Percentiles rank a stretch among this genome's conserved stretches.
Conservation (phyloP, 2,888 invertebrate genomes). For the Mechanitis mazaeus region DNA sequence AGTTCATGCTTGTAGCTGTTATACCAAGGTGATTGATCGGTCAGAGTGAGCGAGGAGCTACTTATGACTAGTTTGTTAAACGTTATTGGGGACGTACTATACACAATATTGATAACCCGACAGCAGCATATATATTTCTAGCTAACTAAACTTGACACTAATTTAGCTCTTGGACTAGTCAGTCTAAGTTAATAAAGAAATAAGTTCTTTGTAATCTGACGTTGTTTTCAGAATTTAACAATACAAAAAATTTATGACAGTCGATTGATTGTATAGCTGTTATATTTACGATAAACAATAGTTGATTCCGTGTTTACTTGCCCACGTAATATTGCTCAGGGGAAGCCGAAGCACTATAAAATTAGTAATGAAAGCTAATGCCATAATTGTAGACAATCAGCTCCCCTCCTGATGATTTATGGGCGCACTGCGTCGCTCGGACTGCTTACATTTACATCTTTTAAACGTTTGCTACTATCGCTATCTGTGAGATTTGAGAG, state of each 20-base stretch:
- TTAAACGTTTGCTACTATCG: conserved; percentile 40
- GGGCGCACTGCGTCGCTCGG: conserved; percentile 29
- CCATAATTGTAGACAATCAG: conserved; percentile 73
- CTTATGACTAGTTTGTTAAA: conserved; percentile 15
- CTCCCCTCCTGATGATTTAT: conserved; percentile 69
- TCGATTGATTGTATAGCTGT: too few relatives aligned
- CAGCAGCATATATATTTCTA: too few relatives aligned
- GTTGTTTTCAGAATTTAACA: too few relatives aligned
- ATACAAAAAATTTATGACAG: too few relatives aligned
- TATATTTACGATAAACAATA: neutral
- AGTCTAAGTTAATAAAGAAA: too few relatives aligned
- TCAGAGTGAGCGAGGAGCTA: conserved; percentile 34
- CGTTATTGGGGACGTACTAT: neutral
- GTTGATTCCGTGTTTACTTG: conserved; percentile 33
- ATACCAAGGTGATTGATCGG: conserved; percentile 71
- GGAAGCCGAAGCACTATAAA: conserved; percentile 50
- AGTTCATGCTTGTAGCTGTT: conserved; percentile 72
- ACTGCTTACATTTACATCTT: conserved; percentile 58
- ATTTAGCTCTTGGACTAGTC: too few relatives aligned
- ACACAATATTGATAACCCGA: too few relatives aligned
- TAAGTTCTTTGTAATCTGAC: too few relatives aligned
- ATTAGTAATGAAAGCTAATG: conserved; percentile 72
- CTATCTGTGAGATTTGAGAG: conserved; percentile 30
- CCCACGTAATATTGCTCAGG: conserved; percentile 38
- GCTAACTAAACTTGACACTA: too few relatives aligned